Conservation (phyloP, 35 echinoderm and acorn worm species). For the Ophioderma brevispina region DNA sequence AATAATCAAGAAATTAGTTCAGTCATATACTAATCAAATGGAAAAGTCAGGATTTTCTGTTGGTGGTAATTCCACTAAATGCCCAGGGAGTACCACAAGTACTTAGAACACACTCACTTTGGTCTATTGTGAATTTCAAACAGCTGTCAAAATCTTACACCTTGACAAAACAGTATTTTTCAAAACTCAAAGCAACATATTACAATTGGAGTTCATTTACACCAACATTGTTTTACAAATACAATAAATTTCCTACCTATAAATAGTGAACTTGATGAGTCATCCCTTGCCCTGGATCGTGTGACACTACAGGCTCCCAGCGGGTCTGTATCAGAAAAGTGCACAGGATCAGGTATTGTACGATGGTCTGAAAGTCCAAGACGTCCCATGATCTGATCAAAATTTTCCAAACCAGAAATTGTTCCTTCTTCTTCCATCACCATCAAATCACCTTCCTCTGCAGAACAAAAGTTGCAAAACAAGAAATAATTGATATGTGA, state of each 20-base stretch:
- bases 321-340: constrained; percentile 84
- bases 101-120: too few species aligned
- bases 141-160: too few species aligned
- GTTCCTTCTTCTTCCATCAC: constrained; percentile 39
- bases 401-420: constrained; percentile 76
- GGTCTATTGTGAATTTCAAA: too few species aligned
- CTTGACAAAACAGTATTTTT: too few species aligned
- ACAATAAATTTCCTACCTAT: background rate
- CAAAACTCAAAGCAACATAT: too few species aligned
- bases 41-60: too few species aligned
- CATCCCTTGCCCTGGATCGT: background rate
- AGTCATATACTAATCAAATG: too few species aligned
- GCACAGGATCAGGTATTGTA: constrained; percentile 73
- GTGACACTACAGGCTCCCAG: constrained; percentile 66
- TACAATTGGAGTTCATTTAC: too few species aligned
- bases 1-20: too few species aligned
- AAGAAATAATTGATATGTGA: background rate
- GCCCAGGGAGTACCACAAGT: too few species aligned
- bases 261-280: background rate
- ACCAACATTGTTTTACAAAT: too few species aligned
- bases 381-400: constrained; percentile 93
- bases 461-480: background rate
- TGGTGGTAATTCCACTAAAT: too few species aligned
- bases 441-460: constrained; percentile 57
- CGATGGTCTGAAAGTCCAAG: constrained; percentile 78